Conservation (phyloP, 2,888 invertebrate species). For the Habroteleia sp. region DNA sequence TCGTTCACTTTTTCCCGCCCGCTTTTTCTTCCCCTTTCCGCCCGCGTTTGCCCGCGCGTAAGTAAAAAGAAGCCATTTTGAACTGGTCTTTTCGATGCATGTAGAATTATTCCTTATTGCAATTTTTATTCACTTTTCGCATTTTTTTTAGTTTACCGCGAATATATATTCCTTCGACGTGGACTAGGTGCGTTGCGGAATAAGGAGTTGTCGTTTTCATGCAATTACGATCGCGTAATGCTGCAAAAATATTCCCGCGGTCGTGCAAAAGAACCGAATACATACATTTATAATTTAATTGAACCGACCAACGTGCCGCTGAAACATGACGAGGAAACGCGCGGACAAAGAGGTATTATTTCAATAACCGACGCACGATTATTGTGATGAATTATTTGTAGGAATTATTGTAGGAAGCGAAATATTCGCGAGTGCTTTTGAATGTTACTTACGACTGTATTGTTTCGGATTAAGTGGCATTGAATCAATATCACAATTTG, state of each 20-base stretch:
- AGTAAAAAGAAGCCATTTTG: constrained; percentile 56
- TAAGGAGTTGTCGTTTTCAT: constrained; percentile 19
- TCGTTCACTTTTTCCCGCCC: constrained; percentile 12
- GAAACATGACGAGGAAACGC: neutral
- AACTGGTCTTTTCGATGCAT: constrained; percentile 43
- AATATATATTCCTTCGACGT: constrained; percentile 44
- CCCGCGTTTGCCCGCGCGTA: constrained; percentile 12
- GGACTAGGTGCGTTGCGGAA: constrained; percentile 12
- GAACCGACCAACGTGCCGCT: constrained; percentile 1
- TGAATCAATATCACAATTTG: constrained; percentile 40
- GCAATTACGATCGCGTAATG: constrained; percentile 24
- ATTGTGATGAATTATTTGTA: constrained; percentile 10
- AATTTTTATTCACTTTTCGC: constrained; percentile 7
- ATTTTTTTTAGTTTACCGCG: constrained; percentile 8
- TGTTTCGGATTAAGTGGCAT: constrained; percentile 22
- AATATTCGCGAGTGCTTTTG: constrained; percentile 13
- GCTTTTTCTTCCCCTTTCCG: constrained; percentile 19
- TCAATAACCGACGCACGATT: neutral
- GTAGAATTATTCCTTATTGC: constrained; percentile 38
- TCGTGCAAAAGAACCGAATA: neutral
- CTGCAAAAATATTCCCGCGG: constrained; percentile 2
- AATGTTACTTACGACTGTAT: constrained; percentile 24
- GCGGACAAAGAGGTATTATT: neutral
- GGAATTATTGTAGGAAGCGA: no score
- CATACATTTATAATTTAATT: constrained; percentile 17